Evolutionary conservation across 2,888 invertebrate species (phyloP).

Genomic region (Aelia acuminata): DNA sequence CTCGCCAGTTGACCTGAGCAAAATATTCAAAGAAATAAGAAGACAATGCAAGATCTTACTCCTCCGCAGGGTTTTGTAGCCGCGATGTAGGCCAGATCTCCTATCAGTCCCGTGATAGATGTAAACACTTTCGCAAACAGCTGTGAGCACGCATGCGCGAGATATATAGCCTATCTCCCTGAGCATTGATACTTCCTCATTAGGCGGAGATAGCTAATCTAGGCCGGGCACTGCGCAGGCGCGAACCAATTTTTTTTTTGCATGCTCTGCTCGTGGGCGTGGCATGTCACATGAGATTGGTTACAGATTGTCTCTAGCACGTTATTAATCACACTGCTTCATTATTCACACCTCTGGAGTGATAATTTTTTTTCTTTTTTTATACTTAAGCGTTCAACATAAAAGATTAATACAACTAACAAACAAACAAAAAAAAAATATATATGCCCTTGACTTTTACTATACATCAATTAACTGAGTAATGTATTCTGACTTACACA

Average conservation of each 20-base stretch:
- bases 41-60: conserved; percentile 26
- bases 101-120: conserved; percentile 15
- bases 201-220: conserved; percentile 45
- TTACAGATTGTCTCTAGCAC: neutral
- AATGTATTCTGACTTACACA: too few species aligned
- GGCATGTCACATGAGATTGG: conserved; percentile 22
- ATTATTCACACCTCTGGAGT: neutral
- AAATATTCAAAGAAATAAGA: conserved; percentile 5
- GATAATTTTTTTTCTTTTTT: neutral
- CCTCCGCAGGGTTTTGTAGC: conserved; percentile 26
- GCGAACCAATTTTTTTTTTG: conserved; percentile 37
- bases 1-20: neutral
- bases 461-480: too few species aligned
- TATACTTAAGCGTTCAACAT: neutral
- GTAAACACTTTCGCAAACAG: conserved; percentile 42
- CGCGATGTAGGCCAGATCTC: conserved; percentile 17
- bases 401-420: neutral
- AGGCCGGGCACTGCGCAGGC: conserved; percentile 29
- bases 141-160: conserved; percentile 48
- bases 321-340: neutral
- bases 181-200: conserved; percentile 49
- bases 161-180: conserved; percentile 12
- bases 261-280: neutral
- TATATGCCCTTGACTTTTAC: too few species aligned
- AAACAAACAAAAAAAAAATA: neutral